These are phyloP conservation scores for Melolontha melolontha DNA, from an alignment of 2,888 invertebrate genomes.

Conservation along the genomic window DNA sequence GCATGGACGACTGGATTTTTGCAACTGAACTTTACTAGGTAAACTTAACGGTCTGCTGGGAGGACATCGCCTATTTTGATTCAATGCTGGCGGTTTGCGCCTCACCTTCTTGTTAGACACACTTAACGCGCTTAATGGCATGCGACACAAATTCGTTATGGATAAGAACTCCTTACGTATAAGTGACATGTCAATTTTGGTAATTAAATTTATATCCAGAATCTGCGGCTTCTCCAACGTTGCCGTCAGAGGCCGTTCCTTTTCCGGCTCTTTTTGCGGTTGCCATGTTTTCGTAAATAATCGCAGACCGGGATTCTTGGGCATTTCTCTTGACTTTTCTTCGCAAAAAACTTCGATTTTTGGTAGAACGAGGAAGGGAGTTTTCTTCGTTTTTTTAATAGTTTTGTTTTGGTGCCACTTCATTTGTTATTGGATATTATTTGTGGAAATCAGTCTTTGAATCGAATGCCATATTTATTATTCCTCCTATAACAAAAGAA, in stretches of 20 bases:
- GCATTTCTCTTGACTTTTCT: slow-evolving; percentile 51
- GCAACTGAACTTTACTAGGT: slow-evolving; percentile 35
- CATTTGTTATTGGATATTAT: slow-evolving; percentile 46
- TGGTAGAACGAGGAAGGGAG: slow-evolving; percentile 56
- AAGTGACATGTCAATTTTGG: slow-evolving; percentile 71
- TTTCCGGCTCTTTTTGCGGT: slow-evolving; percentile 51
- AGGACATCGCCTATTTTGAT: slow-evolving; percentile 47
- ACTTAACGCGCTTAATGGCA: slow-evolving; percentile 53
- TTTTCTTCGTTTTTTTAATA: slow-evolving; percentile 46
- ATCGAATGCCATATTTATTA: background rate
- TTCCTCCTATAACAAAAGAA: no score
- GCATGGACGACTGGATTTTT: slow-evolving; percentile 43
- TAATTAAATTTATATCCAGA: slow-evolving; percentile 67
- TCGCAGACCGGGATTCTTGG: slow-evolving; percentile 57
- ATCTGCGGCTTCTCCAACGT: slow-evolving; percentile 70
- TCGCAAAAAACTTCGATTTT: slow-evolving; percentile 40
- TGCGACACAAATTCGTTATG: slow-evolving; percentile 62
- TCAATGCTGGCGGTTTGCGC: slow-evolving; percentile 48
- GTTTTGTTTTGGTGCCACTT: slow-evolving; percentile 50
- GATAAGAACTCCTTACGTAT: slow-evolving; percentile 68
- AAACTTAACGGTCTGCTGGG: slow-evolving; percentile 52
- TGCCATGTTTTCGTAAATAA: slow-evolving; percentile 62
- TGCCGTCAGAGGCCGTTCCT: slow-evolving; percentile 69
- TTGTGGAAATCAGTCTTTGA: background rate
- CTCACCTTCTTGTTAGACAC: slow-evolving; percentile 42